Percentiles rank a stretch among this genome's conserved stretches.
These are phyloP conservation scores for Lytechinus pictus DNA, from an alignment of 35 echinoderm and acorn worm genomes.

Conservation along the genomic window DNA sequence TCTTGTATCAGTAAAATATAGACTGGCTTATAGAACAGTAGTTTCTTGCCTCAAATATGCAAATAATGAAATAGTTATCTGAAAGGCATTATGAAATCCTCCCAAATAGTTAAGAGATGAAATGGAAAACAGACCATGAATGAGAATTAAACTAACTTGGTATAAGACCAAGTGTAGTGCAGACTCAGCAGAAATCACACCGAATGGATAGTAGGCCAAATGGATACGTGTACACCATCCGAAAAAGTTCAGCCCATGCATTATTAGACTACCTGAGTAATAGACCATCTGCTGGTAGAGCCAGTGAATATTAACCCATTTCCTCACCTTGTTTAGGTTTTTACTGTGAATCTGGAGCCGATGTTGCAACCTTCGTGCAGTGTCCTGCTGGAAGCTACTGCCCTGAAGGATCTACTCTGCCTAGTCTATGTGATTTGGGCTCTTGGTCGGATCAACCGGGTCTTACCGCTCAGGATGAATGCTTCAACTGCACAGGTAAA, in stretches of 20 bases:
- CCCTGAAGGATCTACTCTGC: constrained; percentile 77
- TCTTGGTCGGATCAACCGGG: constrained; percentile 72
- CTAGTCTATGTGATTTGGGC: constrained; percentile 80
- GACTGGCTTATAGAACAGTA: too few species aligned
- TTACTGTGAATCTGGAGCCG: constrained; percentile 87
- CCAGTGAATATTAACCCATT: too few species aligned
- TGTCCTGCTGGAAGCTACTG: constrained; percentile 85
- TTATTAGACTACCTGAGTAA: too few species aligned
- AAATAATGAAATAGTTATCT: too few species aligned
- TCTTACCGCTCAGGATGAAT: constrained; percentile 77
- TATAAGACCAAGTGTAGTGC: not conserved
- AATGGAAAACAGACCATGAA: not conserved
- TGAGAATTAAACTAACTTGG: not conserved
- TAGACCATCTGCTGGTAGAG: too few species aligned
- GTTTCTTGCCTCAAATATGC: too few species aligned
- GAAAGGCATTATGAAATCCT: too few species aligned
- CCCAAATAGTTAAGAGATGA: too few species aligned
- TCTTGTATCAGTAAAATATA: too few species aligned
- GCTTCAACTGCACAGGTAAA: constrained; percentile 92
- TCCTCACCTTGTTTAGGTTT: constrained; percentile 53
- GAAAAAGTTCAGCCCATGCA: too few species aligned
- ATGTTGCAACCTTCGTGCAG: constrained; percentile 68
- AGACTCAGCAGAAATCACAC: not conserved
- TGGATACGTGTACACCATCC: too few species aligned
- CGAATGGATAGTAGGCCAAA: too few species aligned